Evolutionary conservation across 2,113 vertebrate species (phyloP).

Genomic region (Turnix velox): DNA sequence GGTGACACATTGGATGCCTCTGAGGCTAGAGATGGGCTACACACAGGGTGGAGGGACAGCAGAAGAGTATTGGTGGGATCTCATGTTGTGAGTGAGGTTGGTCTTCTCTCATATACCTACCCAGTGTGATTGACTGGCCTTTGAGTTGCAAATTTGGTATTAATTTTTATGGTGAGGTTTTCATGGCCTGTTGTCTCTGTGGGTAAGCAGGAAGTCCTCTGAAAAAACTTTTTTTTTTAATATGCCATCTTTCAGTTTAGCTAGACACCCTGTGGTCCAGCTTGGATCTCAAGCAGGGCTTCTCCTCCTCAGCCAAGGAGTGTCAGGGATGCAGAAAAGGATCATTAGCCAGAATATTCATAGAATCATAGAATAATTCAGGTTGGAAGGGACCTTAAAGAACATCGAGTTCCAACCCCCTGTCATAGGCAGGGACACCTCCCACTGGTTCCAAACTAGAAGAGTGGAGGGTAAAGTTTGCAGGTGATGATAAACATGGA

Average conservation of each 20-base stretch:
- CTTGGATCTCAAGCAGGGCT: neutral
- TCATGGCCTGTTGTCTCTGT: neutral
- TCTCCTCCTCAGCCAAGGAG: neutral
- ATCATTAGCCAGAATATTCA: neutral
- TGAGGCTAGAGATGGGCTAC: neutral
- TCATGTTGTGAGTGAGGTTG: neutral
- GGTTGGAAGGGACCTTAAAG: too few species aligned
- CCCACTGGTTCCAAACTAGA: neutral
- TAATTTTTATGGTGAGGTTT: neutral
- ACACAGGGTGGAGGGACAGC: neutral
- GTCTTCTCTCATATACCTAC: neutral
- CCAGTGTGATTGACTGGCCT: neutral
- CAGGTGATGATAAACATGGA: neutral
- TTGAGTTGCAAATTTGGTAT: neutral
- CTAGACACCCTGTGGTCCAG: too few species aligned
- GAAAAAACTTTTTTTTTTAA: too few species aligned
- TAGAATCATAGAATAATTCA: too few species aligned
- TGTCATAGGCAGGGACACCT: too few species aligned
- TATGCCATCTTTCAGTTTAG: neutral
- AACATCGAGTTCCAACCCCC: too few species aligned
- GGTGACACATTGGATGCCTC: neutral
- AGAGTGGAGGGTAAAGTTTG: neutral
- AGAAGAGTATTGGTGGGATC: neutral
- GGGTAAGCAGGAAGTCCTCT: neutral
- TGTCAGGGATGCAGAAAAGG: neutral